Evolutionary conservation across 2,888 invertebrate species (phyloP).

Genomic region (Heliconius erato): DNA sequence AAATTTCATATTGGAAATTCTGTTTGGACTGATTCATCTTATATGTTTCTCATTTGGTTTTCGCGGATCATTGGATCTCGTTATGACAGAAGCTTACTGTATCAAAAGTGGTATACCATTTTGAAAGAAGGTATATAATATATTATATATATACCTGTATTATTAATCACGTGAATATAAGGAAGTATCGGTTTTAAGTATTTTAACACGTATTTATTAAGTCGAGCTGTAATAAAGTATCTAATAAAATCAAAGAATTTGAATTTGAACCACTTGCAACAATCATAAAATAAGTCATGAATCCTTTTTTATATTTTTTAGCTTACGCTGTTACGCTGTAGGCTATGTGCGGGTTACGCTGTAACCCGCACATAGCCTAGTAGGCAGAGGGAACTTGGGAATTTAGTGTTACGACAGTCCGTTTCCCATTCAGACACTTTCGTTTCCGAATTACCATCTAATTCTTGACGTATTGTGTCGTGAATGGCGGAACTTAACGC

Average conservation of each 20-base stretch:
- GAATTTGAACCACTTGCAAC: not conserved
- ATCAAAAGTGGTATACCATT: constrained; percentile 17
- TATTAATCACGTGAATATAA: not conserved
- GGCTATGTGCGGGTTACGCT: too few relatives aligned
- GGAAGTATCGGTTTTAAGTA: not conserved
- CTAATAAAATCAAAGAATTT: too few relatives aligned
- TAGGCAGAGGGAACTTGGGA: not conserved
- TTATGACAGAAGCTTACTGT: constrained; percentile 34
- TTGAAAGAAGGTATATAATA: not conserved
- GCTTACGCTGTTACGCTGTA: too few relatives aligned
- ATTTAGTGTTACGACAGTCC: not conserved
- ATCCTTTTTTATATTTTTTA: too few relatives aligned
- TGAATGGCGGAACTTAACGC: not conserved
- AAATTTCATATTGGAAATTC: constrained; percentile 46
- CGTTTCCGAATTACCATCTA: not conserved
- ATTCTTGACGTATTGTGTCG: not conserved
- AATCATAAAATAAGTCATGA: not conserved
- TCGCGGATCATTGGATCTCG: constrained; percentile 45
- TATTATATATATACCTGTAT: not conserved
- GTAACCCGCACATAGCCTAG: not conserved
- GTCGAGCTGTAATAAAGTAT: too few relatives aligned
- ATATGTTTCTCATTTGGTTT: constrained; percentile 40
- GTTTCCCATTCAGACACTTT: not conserved
- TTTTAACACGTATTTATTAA: not conserved
- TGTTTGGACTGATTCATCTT: constrained; percentile 48